phyloP scores from a whole-genome alignment of 2,113 vertebrate species.

The Perccottus glenii region DNA sequence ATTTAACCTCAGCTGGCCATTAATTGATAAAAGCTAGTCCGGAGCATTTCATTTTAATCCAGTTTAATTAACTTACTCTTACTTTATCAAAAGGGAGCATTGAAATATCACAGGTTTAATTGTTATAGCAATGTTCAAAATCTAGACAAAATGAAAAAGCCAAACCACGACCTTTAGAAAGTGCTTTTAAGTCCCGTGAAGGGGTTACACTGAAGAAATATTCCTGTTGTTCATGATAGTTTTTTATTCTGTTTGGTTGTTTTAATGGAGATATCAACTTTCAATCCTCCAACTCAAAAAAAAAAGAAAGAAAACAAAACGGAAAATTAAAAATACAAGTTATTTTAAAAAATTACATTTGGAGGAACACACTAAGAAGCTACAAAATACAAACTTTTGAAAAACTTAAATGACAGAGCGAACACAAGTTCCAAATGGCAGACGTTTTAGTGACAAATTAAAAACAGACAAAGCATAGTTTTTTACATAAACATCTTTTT shows the following conservation, averaged over 20 bases:
- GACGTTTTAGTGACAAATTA: slow-evolving; percentile 75
- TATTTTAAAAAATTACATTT: slow-evolving; percentile 59
- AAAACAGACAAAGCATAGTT: slow-evolving; percentile 48
- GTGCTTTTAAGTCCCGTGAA: too few species aligned
- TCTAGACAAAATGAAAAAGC: too few species aligned
- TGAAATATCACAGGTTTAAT: too few species aligned
- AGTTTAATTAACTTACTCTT: too few species aligned
- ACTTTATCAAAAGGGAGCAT: too few species aligned
- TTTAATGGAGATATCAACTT: slow-evolving; percentile 65
- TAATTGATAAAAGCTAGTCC: too few species aligned
- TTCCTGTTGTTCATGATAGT: neutral
- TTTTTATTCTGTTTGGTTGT: slow-evolving; percentile 54
- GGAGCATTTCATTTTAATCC: too few species aligned
- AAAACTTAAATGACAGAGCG: slow-evolving; percentile 50
- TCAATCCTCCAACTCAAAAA: slow-evolving; percentile 42
- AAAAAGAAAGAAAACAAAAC: slow-evolving; percentile 17
- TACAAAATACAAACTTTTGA: slow-evolving; percentile 67
- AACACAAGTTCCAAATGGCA: slow-evolving; percentile 46
- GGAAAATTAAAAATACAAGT: slow-evolving; percentile 62
- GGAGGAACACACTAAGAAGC: slow-evolving; percentile 60
- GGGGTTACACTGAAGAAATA: too few species aligned
- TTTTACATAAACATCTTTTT: slow-evolving; percentile 65
- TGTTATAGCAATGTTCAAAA: too few species aligned
- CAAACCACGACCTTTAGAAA: too few species aligned
- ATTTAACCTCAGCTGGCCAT: too few species aligned